phyloP scores from a whole-genome alignment of 2,113 vertebrate genomes.

The Lycaon pictus region DNA sequence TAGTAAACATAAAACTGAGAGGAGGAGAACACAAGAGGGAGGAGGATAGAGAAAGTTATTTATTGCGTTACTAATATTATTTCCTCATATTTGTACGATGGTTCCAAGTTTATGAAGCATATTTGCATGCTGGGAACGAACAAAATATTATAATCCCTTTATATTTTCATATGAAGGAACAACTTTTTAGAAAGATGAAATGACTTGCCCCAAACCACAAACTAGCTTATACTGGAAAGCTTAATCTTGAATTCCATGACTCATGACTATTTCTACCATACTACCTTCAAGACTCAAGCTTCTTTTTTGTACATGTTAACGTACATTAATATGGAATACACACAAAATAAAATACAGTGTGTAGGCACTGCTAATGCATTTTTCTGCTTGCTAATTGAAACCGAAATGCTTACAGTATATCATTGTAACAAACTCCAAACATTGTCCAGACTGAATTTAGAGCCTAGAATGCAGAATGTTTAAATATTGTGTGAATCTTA shows the following conservation, averaged over 20 bases:
- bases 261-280: constrained; percentile 8
- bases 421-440: constrained; percentile 44
- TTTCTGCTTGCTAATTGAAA: constrained; percentile 32
- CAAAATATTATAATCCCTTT: background rate
- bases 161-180: background rate
- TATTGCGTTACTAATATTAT: background rate
- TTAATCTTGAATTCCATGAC: background rate
- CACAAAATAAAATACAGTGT: background rate
- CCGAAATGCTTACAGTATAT: background rate
- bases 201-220: background rate
- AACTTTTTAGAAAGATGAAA: constrained; percentile 11
- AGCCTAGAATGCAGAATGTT: background rate
- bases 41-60: background rate
- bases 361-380: background rate
- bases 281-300: background rate
- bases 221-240: background rate
- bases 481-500: background rate
- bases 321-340: background rate
- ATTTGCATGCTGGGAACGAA: background rate
- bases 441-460: constrained; percentile 36
- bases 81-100: background rate
- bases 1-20: background rate
- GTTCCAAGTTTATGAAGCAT: background rate
- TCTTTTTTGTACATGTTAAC: background rate
- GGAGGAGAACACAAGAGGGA: background rate